A percentile compares a stretch with the other conserved stretches of the same genome.
phyloP scores from a whole-genome alignment of 1,140 invertebrate genomes.

The Lanistes nyassanus region DNA sequence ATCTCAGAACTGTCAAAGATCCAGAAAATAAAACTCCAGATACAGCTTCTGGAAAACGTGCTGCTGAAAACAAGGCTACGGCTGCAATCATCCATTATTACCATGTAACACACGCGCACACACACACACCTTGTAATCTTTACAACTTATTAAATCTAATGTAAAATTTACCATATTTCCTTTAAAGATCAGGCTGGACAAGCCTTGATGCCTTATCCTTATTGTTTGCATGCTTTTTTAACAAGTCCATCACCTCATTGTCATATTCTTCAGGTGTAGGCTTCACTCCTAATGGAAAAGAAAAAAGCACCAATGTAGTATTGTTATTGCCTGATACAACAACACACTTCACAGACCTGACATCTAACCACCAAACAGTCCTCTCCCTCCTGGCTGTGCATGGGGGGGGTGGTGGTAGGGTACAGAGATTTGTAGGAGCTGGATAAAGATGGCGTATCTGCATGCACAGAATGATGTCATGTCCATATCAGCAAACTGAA shows the following conservation, averaged over 20 bases:
- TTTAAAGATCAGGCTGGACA: constrained; percentile 75
- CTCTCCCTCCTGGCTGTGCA: no score
- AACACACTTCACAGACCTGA: neutral
- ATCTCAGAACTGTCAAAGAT: no score
- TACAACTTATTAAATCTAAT: no score
- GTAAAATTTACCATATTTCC: neutral
- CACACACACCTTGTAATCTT: neutral
- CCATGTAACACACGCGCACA: neutral
- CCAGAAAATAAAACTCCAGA: no score
- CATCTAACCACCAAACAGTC: no score
- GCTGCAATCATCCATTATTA: no score
- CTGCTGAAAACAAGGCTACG: no score
- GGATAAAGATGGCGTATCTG: neutral
- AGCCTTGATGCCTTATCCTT: constrained; percentile 75
- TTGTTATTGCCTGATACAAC: neutral
- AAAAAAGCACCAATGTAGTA: constrained; percentile 14
- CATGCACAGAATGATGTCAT: neutral
- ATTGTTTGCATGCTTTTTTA: constrained; percentile 88
- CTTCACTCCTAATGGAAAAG: constrained; percentile 70
- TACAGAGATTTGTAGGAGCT: no score
- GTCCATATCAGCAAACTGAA: neutral
- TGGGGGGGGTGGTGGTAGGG: no score
- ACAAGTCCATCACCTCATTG: constrained; percentile 86
- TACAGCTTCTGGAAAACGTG: no score
- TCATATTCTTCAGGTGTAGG: constrained; percentile 86